phyloP scores from a whole-genome alignment of 2,797 vertebrate genomes.

The Capromys pilorides region DNA sequence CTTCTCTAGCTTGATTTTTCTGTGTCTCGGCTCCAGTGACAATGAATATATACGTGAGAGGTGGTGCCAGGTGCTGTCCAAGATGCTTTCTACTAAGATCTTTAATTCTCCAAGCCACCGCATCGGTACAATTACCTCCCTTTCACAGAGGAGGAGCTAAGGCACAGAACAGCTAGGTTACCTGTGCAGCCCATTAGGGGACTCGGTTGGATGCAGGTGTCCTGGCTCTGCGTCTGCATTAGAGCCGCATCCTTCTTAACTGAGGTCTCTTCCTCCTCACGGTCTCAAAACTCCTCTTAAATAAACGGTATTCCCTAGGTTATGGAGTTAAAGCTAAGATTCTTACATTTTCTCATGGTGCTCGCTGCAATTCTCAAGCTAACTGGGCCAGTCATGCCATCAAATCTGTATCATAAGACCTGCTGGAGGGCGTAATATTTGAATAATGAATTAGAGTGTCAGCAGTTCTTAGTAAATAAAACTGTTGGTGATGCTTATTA shows the following conservation, averaged over 20 bases:
- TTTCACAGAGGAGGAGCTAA: background rate
- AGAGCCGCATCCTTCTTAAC: background rate
- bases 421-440: background rate
- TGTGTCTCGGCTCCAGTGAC: background rate
- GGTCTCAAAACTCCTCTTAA: background rate
- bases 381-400: background rate
- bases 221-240: too few relatives aligned
- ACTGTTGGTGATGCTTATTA: background rate
- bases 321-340: background rate
- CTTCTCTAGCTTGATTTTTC: conserved; percentile 28
- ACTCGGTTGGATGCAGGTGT: too few relatives aligned
- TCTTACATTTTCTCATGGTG: background rate
- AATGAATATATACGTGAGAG: too few relatives aligned
- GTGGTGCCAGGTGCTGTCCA: background rate
- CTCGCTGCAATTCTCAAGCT: background rate
- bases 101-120: background rate
- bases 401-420: background rate
- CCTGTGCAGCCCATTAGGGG: background rate
- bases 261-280: background rate
- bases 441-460: background rate
- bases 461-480: conserved; percentile 19
- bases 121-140: background rate
- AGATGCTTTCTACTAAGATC: background rate
- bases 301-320: background rate
- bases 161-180: background rate